A percentile compares a stretch with the other conserved stretches of the same genome.
Evolutionary conservation across 1,140 invertebrate genomes (phyloP).

Genomic region (Lordiphosa mommai): DNA sequence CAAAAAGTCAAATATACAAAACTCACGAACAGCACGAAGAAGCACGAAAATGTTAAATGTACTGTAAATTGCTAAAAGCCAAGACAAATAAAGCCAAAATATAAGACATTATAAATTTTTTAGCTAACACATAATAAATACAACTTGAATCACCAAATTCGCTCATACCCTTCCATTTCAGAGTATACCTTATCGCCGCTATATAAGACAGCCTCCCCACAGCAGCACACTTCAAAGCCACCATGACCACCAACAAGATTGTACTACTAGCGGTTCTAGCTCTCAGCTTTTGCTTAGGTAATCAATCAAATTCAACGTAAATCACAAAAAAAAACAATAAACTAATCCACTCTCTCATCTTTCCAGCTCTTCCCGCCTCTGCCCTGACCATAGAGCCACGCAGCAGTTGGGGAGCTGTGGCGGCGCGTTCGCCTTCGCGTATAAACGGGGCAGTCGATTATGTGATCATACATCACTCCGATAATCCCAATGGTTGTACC

Average conservation of each 20-base stretch:
- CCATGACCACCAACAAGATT: conserved; percentile 49
- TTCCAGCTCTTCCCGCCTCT: conserved; percentile 25
- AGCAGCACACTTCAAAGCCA: not conserved
- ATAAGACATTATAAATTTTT: too few species aligned
- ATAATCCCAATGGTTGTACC: conserved; percentile 82
- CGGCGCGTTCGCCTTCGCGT: conserved; percentile 60
- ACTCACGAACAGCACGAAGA: too few species aligned
- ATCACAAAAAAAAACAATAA: not conserved
- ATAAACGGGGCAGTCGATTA: conserved; percentile 82
- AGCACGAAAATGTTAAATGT: too few species aligned
- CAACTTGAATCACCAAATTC: too few species aligned
- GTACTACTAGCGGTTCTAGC: conserved; percentile 24
- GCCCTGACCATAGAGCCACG: conserved; percentile 62
- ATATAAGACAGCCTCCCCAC: conserved; percentile 39
- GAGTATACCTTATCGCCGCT: conserved; percentile 9
- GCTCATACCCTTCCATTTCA: too few species aligned
- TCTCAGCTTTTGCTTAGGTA: conserved; percentile 41
- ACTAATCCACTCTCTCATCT: not conserved
- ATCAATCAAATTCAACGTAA: conserved; percentile 22
- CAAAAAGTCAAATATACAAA: too few species aligned
- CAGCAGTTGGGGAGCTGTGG: conserved; percentile 65
- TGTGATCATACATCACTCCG: conserved; percentile 89
- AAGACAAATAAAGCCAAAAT: too few species aligned
- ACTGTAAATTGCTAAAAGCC: too few species aligned
- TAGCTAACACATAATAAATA: too few species aligned